Base-by-base conservation (phyloP, 2,113 vertebrate species). In the Rhinolophus sinicus region DNA sequence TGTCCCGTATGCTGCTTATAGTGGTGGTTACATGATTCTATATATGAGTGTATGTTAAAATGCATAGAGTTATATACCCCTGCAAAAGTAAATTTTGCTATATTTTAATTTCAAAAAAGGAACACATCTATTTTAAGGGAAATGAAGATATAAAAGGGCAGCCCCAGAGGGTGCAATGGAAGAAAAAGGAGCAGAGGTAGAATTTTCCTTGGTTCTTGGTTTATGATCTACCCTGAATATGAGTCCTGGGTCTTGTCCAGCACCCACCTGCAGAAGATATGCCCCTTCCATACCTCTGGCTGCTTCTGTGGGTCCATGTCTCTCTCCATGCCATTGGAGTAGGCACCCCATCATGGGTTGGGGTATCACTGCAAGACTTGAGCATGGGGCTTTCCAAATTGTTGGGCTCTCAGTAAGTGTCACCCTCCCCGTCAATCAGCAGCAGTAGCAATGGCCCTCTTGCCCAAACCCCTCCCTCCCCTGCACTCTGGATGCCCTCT, bases 401-500 rank as follows among this genome's bases (percentile, higher is more conserved):
- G 50, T 0, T 38, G 33, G 28, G 30, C 30, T 82, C 40, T 56
- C 14, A 18, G 0, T 26, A 44, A 60, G 16, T 44, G 47, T 40
- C 33, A n/a, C 19, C 4, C 1, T 60, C 35, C 78, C 56, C 33
- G 19, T 26, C 67, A 65, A n/a, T 50, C 62, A 87, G 11, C 21
- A 62, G 6, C 38, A 88, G 70, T 6, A 88, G 70, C 8, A 22
- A 19, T 8, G 13, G n/a, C 62, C 50, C 28, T 89, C 75, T 47
- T 64, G 18, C 24, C 86, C 80, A 84, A 3, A 19, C 30, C 44
- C 56, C 78, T n/a, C 75, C 24, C 58, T 80, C 50, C 50, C 44
- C 26, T 94, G 84, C 13, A 87, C 90, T 75, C 81, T 83, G 75
- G 93, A 90, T 90, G 90, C 90, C 90, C 96, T 95, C 70, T 93